Conservation (phyloP, 2,888 invertebrate species). For the Nephrotoma appendiculata region DNA sequence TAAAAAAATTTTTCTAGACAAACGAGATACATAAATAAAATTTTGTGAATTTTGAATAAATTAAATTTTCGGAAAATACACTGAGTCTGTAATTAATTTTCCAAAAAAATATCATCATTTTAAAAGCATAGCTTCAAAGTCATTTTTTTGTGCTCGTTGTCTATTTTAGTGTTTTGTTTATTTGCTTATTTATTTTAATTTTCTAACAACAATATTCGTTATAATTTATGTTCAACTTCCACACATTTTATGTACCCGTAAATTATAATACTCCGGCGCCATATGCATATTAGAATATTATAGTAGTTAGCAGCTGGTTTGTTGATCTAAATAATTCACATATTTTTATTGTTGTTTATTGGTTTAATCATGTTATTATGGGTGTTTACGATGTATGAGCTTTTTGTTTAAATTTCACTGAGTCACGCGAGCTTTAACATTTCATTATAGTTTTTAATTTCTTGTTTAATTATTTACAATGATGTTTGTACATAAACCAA, state of each 20-base stretch:
- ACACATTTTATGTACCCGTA: neutral
- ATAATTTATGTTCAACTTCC: neutral
- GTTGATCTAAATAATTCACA: neutral
- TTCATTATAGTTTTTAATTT: too few relatives aligned
- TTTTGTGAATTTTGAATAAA: neutral
- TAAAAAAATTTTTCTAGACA: neutral
- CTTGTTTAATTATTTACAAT: too few relatives aligned
- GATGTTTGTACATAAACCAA: too few relatives aligned
- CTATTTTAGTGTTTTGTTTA: neutral
- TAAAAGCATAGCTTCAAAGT: neutral
- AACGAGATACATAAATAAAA: neutral
- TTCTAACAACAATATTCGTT: neutral
- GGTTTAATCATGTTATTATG: too few relatives aligned
- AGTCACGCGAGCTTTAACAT: too few relatives aligned
- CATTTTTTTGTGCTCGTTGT: neutral
- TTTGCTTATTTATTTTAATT: neutral
- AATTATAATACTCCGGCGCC: neutral
- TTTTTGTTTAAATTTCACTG: too few relatives aligned
- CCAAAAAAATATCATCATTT: neutral
- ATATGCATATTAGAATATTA: neutral
- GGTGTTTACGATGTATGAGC: too few relatives aligned
- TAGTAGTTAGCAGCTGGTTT: neutral
- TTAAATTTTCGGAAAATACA: neutral
- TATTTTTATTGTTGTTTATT: too few relatives aligned
- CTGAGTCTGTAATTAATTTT: neutral